Evolutionary conservation across 2,113 vertebrate genomes (phyloP), one percentile per base, ranked within the genome.

Genomic region (Crotalus helleri): DNA sequence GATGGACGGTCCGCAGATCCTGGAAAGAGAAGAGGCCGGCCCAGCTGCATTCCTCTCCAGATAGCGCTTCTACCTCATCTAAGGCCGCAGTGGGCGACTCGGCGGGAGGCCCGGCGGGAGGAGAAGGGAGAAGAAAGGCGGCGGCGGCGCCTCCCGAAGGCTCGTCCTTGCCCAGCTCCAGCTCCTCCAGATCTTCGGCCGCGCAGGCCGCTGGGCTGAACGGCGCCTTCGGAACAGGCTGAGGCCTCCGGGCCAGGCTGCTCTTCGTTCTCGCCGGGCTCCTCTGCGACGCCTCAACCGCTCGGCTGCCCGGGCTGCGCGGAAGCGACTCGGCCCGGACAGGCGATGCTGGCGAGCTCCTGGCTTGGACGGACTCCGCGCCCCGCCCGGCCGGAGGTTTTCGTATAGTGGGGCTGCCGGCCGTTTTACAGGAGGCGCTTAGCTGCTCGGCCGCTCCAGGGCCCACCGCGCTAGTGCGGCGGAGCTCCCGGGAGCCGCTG

Each of bases 11-110:
- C 69, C 98, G 95, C 96, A 99, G 93, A 89, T 99, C 99, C 94
- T 99, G 99, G 97, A 99, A 99, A 74, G 99, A 99, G 97, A 99
- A 99, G 54, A 99, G 97, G 0, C 99, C 98, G 94, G 99, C 99
- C 99, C 99, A 99, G 97, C 99, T 99, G 95, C 98, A 98, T 97
- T 99, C 99, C 92, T 98, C 99, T 0, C 97, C 98, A 3, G 93
- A 33, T 15, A 49, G 26, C 7, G 91, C 4, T 55, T 92, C 92
- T 11, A n/a, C 1, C 12, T 93, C 92, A 9, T n/a, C 33, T 3
- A 91, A 33, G 87, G 96, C 96, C 33, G 24, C 87, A 7, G 95
- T 87, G 11, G 92, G 51, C n/a, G 92, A 24, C 61, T 81, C 87
- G 61, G 19, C 5, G 6, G 19, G 95, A 85, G 61, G 95, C 92